phyloP scores from a whole-genome alignment of 37 sponge, comb jelly and placozoan genomes.

The Sycon ciliatum region DNA sequence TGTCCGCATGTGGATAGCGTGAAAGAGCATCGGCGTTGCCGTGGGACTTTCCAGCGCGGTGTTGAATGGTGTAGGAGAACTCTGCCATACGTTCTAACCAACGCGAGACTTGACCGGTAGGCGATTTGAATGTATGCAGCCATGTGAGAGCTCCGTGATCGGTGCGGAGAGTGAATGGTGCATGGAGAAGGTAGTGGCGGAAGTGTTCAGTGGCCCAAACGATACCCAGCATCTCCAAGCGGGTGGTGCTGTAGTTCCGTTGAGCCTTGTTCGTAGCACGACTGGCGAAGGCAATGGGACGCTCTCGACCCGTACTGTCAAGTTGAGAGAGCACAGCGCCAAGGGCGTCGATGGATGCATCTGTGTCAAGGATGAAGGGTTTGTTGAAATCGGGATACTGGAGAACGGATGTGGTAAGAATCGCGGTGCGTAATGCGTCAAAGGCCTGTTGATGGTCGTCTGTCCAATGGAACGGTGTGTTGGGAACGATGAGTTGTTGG shows the following conservation, averaged over 20 bases:
- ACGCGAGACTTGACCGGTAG: constrained; percentile 15
- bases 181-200: not conserved
- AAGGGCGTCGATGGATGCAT: constrained; percentile 37
- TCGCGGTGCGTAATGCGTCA: constrained; percentile 17
- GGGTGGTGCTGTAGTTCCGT: not conserved
- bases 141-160: constrained; percentile 28
- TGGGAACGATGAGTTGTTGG: constrained; percentile 20
- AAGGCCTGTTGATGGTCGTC: constrained; percentile 20
- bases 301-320: not conserved
- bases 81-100: constrained; percentile 13
- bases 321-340: constrained; percentile 40
- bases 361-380: constrained; percentile 38
- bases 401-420: constrained; percentile 30
- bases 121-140: constrained; percentile 31
- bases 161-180: not conserved
- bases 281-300: constrained; percentile 9
- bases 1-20: too few species aligned
- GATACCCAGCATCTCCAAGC: not conserved
- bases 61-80: constrained; percentile 14
- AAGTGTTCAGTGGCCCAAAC: constrained; percentile 1
- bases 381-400: constrained; percentile 23
- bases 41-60: constrained; percentile 22
- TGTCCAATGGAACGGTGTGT: constrained; percentile 21
- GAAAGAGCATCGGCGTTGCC: constrained; percentile 37
- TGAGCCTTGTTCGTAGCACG: not conserved